A percentile compares a stretch with the other conserved stretches of the same genome.
These are phyloP conservation scores for Yponomeuta malinellus DNA, from an alignment of 2,888 invertebrate species.

Conservation along the genomic window DNA sequence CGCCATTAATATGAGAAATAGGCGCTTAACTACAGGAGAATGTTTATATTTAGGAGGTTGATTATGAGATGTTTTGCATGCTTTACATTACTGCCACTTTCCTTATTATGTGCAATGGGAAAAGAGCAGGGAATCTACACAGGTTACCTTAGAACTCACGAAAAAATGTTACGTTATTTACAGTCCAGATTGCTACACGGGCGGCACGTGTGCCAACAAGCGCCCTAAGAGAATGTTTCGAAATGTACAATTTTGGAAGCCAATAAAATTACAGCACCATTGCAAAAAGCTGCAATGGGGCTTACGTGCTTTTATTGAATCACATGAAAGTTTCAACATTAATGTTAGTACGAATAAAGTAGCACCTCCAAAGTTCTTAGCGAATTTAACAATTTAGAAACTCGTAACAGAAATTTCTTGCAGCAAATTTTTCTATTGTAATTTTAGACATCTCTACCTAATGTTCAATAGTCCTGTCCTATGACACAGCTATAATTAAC, in stretches of 20 bases:
- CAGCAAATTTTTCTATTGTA: not conserved
- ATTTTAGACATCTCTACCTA: not conserved
- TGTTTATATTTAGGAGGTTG: not conserved
- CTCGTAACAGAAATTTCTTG: not conserved
- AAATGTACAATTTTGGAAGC: constrained; percentile 7
- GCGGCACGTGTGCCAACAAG: no score
- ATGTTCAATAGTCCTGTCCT: not conserved
- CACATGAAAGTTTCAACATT: not conserved
- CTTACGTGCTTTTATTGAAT: not conserved
- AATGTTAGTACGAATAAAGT: not conserved
- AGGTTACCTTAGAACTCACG: not conserved
- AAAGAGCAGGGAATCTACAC: not conserved
- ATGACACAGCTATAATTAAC: constrained; percentile 17
- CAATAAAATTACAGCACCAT: not conserved
- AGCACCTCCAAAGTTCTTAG: constrained; percentile 13
- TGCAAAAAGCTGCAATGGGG: not conserved
- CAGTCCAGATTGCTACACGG: not conserved
- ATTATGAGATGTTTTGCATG: constrained; percentile 6
- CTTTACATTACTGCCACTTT: not conserved
- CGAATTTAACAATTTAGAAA: not conserved
- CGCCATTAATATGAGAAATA: not conserved
- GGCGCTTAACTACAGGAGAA: constrained; percentile 5
- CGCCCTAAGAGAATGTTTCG: not conserved
- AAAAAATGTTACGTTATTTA: constrained; percentile 10
- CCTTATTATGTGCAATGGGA: not conserved